These are phyloP conservation scores for Cyprinella venusta DNA, from an alignment of 2,797 vertebrate genomes.

Conservation along the genomic window DNA sequence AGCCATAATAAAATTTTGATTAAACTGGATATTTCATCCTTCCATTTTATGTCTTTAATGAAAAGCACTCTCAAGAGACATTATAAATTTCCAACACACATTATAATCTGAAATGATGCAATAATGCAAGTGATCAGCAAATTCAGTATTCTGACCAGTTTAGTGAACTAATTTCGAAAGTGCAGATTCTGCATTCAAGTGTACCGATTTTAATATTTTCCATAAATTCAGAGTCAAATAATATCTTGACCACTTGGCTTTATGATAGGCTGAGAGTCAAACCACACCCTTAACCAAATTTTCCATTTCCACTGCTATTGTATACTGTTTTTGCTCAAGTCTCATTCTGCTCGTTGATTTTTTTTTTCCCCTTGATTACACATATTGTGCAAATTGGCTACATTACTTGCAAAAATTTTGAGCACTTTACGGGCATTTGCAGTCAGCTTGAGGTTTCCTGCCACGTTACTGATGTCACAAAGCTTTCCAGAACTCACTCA, in stretches of 20 bases:
- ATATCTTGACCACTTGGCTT: constrained; percentile 36
- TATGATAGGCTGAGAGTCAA: constrained; percentile 44
- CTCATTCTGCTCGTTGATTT: constrained; percentile 49
- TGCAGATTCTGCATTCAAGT: neutral
- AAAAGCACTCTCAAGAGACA: neutral
- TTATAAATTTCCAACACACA: neutral
- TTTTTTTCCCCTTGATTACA: constrained; percentile 58
- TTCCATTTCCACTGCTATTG: constrained; percentile 54
- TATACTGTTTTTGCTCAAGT: constrained; percentile 53
- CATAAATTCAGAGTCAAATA: constrained; percentile 16
- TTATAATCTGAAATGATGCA: constrained; percentile 2
- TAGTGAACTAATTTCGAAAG: neutral
- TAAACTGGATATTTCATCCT: neutral
- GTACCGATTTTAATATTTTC: constrained; percentile 16
- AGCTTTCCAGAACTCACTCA: constrained; percentile 55
- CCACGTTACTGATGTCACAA: constrained; percentile 56
- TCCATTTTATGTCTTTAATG: neutral
- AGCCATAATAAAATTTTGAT: neutral
- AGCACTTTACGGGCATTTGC: constrained; percentile 53
- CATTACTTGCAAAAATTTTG: constrained; percentile 50
- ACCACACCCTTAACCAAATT: constrained; percentile 22
- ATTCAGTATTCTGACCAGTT: neutral
- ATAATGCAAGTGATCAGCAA: neutral
- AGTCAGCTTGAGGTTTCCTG: constrained; percentile 60
- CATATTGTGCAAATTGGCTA: constrained; percentile 55